phyloP scores from a whole-genome alignment of 1,140 invertebrate species.

The Grapholita molesta region DNA sequence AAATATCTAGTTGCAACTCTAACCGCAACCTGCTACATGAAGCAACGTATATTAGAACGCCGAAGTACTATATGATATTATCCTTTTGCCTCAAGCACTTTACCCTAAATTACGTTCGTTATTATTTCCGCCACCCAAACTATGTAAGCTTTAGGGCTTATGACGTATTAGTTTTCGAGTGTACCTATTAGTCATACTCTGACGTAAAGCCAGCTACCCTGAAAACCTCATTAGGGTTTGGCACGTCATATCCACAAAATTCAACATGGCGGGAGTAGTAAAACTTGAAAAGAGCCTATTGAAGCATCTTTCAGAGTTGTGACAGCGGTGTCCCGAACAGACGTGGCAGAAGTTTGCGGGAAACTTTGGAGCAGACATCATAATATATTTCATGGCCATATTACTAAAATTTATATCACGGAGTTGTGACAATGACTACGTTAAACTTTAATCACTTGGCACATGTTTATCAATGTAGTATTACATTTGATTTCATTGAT shows the following conservation, averaged over 20 bases:
- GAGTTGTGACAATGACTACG: not conserved
- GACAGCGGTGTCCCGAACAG: conserved; percentile 7
- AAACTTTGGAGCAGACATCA: conserved; percentile 11
- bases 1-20: no score
- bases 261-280: not conserved
- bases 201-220: not conserved
- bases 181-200: not conserved
- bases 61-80: no score
- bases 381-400: not conserved
- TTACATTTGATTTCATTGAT: not conserved
- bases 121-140: not conserved
- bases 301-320: conserved; percentile 12
- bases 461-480: not conserved
- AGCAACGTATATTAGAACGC: no score
- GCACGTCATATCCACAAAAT: conserved; percentile 4
- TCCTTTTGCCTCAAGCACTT: not conserved
- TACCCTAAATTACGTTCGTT: not conserved
- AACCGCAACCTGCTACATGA: no score
- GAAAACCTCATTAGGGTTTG: not conserved
- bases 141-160: not conserved
- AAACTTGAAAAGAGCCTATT: conserved; percentile 15
- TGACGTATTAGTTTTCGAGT: not conserved
- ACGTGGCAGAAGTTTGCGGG: not conserved
- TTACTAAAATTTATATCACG: conserved; percentile 4
- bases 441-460: not conserved